A percentile compares a stretch with the other conserved stretches of the same genome.
phyloP scores from a whole-genome alignment of 2,797 vertebrate species.

The Sarcoramphus papa region DNA sequence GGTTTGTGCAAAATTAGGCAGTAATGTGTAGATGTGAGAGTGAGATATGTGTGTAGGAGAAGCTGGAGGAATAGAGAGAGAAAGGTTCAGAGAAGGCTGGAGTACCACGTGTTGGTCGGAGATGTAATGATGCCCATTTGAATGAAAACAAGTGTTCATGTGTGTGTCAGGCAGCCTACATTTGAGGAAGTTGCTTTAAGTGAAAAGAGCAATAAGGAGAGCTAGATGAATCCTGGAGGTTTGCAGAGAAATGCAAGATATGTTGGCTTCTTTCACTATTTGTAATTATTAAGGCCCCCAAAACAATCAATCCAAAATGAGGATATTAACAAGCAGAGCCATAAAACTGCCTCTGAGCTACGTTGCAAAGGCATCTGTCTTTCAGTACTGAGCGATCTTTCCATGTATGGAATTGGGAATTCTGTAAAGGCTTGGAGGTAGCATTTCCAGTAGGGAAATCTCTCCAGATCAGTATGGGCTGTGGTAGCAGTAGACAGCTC shows the following conservation, averaged over 20 bases:
- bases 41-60: not conserved
- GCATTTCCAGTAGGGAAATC: not conserved
- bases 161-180: not conserved
- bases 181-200: not conserved
- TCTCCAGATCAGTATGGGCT: not conserved
- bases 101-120: rapidly evolving
- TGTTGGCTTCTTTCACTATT: not conserved
- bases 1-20: not conserved
- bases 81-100: not conserved
- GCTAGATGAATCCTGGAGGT: not conserved
- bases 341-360: not conserved
- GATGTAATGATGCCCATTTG: not conserved
- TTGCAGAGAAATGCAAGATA: not conserved
- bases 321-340: not conserved
- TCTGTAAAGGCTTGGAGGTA: not conserved
- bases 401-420: not conserved
- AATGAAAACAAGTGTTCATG: not conserved
- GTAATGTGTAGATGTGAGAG: not conserved
- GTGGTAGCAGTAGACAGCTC: not conserved
- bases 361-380: not conserved
- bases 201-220: not conserved
- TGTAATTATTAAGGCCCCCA: not conserved
- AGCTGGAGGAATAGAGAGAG: not conserved
- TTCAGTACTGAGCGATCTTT: not conserved
- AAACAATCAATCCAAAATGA: not conserved